Percentiles rank a stretch among this genome's conserved stretches.
phyloP scores from a whole-genome alignment of 2,888 invertebrate species.

The Blastobasis adustella region DNA sequence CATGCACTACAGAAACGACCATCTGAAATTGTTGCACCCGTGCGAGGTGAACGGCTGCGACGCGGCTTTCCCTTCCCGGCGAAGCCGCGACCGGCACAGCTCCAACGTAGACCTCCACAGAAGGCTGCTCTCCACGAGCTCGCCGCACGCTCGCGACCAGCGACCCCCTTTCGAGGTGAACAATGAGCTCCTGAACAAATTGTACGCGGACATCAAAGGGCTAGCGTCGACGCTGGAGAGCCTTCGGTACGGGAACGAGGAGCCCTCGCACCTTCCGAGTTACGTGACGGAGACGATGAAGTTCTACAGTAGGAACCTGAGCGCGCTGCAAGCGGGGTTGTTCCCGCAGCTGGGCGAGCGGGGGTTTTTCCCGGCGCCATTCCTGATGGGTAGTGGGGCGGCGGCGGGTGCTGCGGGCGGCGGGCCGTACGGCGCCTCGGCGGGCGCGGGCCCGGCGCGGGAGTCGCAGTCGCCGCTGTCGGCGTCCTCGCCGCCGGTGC shows the following conservation, averaged over 20 bases:
- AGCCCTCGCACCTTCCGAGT: constrained; percentile 55
- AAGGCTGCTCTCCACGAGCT: constrained; percentile 60
- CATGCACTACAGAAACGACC: constrained; percentile 93
- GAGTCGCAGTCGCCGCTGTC: constrained; percentile 67
- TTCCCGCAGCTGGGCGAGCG: constrained; percentile 61
- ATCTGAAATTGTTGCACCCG: constrained; percentile 90
- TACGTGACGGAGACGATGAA: constrained; percentile 70
- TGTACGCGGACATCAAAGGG: constrained; percentile 85
- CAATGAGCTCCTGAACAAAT: constrained; percentile 86
- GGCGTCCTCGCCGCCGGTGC: constrained; percentile 65
- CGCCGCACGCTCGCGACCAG: constrained; percentile 68
- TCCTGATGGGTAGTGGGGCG: constrained; percentile 57
- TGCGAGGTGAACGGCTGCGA: constrained; percentile 94
- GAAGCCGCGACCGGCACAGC: constrained; percentile 76
- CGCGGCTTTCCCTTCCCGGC: constrained; percentile 92
- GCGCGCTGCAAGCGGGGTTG: constrained; percentile 57
- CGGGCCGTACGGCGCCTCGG: constrained; percentile 55
- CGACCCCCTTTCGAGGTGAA: constrained; percentile 79
- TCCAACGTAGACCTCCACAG: constrained; percentile 73
- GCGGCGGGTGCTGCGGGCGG: constrained; percentile 47
- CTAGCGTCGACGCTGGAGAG: constrained; percentile 77
- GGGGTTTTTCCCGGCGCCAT: constrained; percentile 59
- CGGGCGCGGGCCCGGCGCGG: constrained; percentile 54
- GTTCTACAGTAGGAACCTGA: constrained; percentile 63
- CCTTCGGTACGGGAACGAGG: constrained; percentile 71